Evolutionary conservation across 2,113 vertebrate genomes (phyloP), one percentile per base, ranked within the genome.

Genomic region (Miniopterus natalensis): DNA sequence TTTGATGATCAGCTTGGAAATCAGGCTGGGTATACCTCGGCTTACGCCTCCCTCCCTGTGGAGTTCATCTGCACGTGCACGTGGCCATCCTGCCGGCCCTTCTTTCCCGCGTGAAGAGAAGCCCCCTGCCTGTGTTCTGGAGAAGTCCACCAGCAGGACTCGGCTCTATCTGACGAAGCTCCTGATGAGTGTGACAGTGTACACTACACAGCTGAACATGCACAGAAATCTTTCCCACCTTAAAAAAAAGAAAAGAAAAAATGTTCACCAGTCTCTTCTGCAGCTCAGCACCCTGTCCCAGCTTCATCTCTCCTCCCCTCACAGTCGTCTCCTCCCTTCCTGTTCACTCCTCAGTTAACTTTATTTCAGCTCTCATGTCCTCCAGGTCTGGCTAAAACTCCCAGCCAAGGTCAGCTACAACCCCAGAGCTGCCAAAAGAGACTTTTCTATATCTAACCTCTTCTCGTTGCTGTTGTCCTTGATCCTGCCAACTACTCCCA

Each of bases 261-360:
- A 53, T 0, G 0, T 27, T 81, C n/a, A 11, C 31, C 14, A 1
- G 0, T 15, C 8, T 55, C 29, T 63, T 25, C 45, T 40, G 27
- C 42, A 40, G 31, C 59, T 75, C 45, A 27, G 29, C 9, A 15
- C 10, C 23, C 21, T 49, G 31, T 11, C 1, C 4, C 9, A 29
- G 36, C 9, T 49, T 2, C 4, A 27, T 11, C 42, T 40, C 15
- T 36, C 10, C 31, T 68, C 21, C 3, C 31, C 9, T 53, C 13
- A 6, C 1, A 0, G 36, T 45, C 4, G 3, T 27, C 18, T 29
- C 65, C 17, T 87, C 20, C 40, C 25, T 49, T 65, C 63, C 40
- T 53, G 31, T 20, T 42, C 20, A 20, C 11, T 31, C 23, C 36
- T 86, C 18, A 1, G 15, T 42, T 84, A 17, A 80, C 42, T 47